A percentile compares a stretch with the other conserved stretches of the same genome.
Evolutionary conservation across 2,797 vertebrate genomes (phyloP).

Genomic region (Acipenser transmontanus): DNA sequence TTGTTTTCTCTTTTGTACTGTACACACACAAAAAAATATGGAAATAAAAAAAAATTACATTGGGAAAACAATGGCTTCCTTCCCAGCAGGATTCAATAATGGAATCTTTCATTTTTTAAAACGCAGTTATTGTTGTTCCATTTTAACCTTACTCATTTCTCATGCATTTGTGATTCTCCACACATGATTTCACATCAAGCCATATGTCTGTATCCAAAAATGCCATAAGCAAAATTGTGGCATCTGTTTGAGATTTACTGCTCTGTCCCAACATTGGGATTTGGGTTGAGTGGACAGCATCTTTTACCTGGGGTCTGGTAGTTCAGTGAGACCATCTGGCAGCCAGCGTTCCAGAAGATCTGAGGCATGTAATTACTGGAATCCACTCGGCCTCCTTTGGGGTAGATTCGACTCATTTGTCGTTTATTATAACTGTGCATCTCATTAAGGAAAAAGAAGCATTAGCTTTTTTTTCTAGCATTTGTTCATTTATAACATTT

Average conservation of each 20-base stretch:
- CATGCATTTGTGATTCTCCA: slow-evolving; percentile 31
- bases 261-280: slow-evolving; percentile 37
- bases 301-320: slow-evolving; percentile 97
- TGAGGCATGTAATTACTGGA: slow-evolving; percentile 99
- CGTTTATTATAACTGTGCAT: slow-evolving; percentile 92
- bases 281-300: slow-evolving; percentile 42
- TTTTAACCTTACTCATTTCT: slow-evolving; percentile 22
- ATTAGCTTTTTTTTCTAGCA: no score
- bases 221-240: slow-evolving; percentile 54
- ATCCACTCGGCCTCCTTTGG: slow-evolving; percentile 97
- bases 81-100: not conserved
- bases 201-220: slow-evolving; percentile 60
- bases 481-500: no score
- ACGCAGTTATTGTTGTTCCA: not conserved
- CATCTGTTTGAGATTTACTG: slow-evolving; percentile 58
- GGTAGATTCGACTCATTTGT: slow-evolving; percentile 99
- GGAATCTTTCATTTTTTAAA: not conserved
- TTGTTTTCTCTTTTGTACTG: no score
- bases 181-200: slow-evolving; percentile 38
- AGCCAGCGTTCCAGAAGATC: slow-evolving; percentile 99
- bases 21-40: no score
- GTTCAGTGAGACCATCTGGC: slow-evolving; percentile 99
- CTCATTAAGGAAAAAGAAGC: slow-evolving; percentile 66
- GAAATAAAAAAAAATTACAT: no score
- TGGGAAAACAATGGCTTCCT: no score